Evolutionary conservation across 2,797 vertebrate genomes (phyloP), one percentile per base, ranked within the genome.

Genomic region (Onychomys arenicola): DNA sequence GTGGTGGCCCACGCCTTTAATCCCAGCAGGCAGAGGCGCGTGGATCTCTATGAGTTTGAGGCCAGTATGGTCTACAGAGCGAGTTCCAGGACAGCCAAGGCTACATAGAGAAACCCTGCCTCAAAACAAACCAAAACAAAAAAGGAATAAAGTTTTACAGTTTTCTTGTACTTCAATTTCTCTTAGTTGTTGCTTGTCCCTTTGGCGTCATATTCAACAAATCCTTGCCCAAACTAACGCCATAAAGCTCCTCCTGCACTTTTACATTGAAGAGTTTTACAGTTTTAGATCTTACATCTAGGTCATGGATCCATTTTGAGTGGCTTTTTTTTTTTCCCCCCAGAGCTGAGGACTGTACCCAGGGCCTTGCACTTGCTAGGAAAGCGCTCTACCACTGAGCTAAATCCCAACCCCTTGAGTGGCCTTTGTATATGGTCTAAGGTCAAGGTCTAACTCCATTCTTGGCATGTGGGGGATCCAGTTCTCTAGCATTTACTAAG

Each of bases 271-370:
- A 69, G 49, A 75, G 17, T 89, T 93, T 84, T 86, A 65, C 57
- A 75, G 55, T 85, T 85, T 95, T 88, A 80, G 55, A 25, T 92
- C 29, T 87, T 94, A 92, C 10, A 49, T 19, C 76, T 94, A 95
- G 82, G 43, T 93, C n/a, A 80, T 40, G 6, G 57, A 90, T 91
- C 55, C n/a, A 65, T 89, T 93, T 92, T 95, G 49, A 77, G 34
- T 93, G 89, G 76, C 59, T 93, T 96, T 95, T 95, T n/a, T n/a
- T n/a, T n/a, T n/a, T n/a, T n/a, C n/a, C n/a, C n/a, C n/a, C n/a
- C n/a, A n/a, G n/a, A n/a, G n/a, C n/a, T n/a, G n/a, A n/a, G n/a
- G n/a, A n/a, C n/a, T n/a, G n/a, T n/a, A n/a, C n/a, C n/a, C n/a
- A n/a, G n/a, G n/a, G n/a, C n/a, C n/a, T n/a, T n/a, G n/a, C n/a